phyloP scores from a whole-genome alignment of 2,888 invertebrate genomes.

The Cerceris rybyensis region DNA sequence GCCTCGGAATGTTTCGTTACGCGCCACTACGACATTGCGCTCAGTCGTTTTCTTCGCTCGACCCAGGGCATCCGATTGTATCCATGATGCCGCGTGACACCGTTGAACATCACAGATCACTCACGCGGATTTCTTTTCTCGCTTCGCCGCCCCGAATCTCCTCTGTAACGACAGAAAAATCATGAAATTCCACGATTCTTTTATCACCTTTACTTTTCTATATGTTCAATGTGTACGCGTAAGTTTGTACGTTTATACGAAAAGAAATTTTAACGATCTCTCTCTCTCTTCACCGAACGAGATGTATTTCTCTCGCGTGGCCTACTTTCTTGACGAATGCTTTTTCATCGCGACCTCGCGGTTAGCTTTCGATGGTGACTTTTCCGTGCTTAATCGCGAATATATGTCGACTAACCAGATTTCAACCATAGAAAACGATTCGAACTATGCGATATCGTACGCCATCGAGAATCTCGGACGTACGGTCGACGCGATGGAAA shows the following conservation, averaged over 20 bases:
- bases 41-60: conserved; percentile 42
- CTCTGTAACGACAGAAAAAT: conserved; percentile 61
- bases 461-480: no score
- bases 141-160: conserved; percentile 21
- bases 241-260: not conserved
- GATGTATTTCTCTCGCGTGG: conserved; percentile 30
- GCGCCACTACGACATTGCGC: conserved; percentile 43
- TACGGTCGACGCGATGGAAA: conserved; percentile 25
- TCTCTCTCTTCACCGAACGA: not conserved
- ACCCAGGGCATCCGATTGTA: conserved; percentile 50
- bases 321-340: conserved; percentile 35
- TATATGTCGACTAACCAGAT: not conserved
- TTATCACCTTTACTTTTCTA: no score
- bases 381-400: conserved; percentile 23
- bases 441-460: no score
- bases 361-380: conserved; percentile 30
- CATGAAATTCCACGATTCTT: conserved; percentile 30
- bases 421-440: not conserved
- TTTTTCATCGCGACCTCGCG: conserved; percentile 21
- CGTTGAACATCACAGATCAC: conserved; percentile 43
- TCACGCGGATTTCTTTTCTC: conserved; percentile 27
- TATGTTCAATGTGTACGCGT: no score
- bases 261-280: conserved; percentile 21
- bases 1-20: conserved; percentile 2
- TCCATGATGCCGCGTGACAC: conserved; percentile 34